Evolutionary conservation across 1,140 invertebrate genomes (phyloP), one percentile per base, ranked within the genome.

Genomic region (Drosophila equinoxialis): DNA sequence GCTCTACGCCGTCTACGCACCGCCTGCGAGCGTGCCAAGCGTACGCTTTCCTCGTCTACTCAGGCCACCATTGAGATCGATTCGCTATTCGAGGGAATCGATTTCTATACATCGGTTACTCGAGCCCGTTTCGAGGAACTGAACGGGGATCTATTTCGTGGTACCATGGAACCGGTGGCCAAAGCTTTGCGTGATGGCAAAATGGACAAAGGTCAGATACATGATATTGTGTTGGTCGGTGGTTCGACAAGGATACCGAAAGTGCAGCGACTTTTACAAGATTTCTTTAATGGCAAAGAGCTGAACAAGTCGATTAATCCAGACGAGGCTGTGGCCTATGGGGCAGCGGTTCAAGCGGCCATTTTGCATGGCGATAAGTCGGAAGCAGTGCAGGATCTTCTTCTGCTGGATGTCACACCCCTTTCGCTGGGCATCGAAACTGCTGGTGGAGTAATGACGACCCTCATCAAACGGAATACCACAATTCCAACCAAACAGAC

Each of bases 221-320:
- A 99, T 79, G 98, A 99, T 78, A 98, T 99, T 76, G 98, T 99
- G 13, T 93, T 99, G 6, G 98, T 99, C 37, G 98, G 98, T 61
- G 98, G 98, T 20, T 99, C 98, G 3, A 99, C 98, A 6, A 95
- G 98, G 92, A 99, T 99, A 86, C 98, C 98, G 23, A 99, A 99
- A 92, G 97, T 99, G 68, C 98, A 99, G 93, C 98, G 98, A 84
- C 93, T 98, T 7, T 93, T 98, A 39, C 96, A 98, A 91, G 97
- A 98, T 90, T 98, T 98, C 93, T 99, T 98, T 94, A 98, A 98
- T 76, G 98, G 98, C 55, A 99, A 99, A 93, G 97, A 99, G 92
- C 94, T 99, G 41, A 99, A 99, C 95, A 98, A 98, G 85, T 97
- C 96, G 13, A 97, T 98, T 92, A 98, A 98, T 92, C 98, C 98